Evolutionary conservation across 1,140 invertebrate genomes (phyloP).

Genomic region (Orius insidiosus): DNA sequence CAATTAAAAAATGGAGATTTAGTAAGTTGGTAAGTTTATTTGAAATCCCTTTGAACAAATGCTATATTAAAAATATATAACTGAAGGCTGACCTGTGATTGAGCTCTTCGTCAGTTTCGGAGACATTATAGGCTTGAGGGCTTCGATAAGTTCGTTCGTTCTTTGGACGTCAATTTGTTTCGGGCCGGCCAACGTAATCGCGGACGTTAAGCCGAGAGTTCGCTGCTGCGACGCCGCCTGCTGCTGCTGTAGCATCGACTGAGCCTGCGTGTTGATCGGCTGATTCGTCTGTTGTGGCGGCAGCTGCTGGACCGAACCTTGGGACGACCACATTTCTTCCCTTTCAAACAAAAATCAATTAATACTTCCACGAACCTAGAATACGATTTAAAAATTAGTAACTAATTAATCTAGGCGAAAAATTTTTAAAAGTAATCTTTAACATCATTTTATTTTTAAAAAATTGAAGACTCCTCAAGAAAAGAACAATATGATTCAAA

Average conservation of each 20-base stretch:
- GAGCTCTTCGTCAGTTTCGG: slow-evolving; percentile 79
- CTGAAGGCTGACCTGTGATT: slow-evolving; percentile 48
- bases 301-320: slow-evolving; percentile 9
- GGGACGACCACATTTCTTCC: slow-evolving; percentile 7
- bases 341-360: not conserved
- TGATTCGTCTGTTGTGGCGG: slow-evolving; percentile 1
- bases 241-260: slow-evolving; percentile 4
- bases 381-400: not conserved
- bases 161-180: slow-evolving; percentile 67
- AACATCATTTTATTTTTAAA: not conserved
- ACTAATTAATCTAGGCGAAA: not conserved
- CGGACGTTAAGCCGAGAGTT: slow-evolving; percentile 68
- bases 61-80: not conserved
- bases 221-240: slow-evolving; percentile 1
- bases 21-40: not conserved
- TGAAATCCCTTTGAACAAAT: not conserved
- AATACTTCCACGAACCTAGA: not conserved
- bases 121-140: slow-evolving; percentile 73
- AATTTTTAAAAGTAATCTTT: not conserved
- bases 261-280: not conserved
- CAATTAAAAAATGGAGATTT: too few species aligned
- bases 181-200: slow-evolving; percentile 75
- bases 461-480: not conserved
- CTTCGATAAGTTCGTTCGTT: slow-evolving; percentile 66
- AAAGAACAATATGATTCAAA: not conserved